phyloP scores from a whole-genome alignment of 2,113 vertebrate species.

The Heptranchias perlo region DNA sequence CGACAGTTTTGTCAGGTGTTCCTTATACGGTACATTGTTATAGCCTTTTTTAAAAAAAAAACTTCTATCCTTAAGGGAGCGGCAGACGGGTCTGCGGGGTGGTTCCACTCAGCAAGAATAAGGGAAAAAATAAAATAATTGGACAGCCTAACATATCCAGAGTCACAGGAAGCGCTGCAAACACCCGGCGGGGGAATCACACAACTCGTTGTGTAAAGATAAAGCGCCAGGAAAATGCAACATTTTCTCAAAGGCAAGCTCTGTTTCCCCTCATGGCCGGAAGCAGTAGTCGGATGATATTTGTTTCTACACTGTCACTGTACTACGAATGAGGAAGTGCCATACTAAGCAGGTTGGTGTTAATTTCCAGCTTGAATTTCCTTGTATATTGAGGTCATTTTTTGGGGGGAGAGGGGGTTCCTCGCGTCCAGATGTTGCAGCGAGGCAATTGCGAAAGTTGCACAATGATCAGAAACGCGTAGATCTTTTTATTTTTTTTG shows the following conservation, averaged over 20 bases:
- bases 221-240: not conserved
- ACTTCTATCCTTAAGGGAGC: no score
- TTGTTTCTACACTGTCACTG: not conserved
- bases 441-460: no score
- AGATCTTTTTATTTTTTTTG: no score
- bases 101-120: not conserved
- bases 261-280: not conserved
- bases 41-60: not conserved
- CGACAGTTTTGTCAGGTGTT: no score
- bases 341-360: not conserved
- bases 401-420: not conserved
- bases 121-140: not conserved
- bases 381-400: not conserved
- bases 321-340: not conserved
- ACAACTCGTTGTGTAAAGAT: not conserved
- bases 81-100: not conserved
- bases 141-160: not conserved
- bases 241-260: not conserved
- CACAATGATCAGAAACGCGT: no score
- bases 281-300: not conserved
- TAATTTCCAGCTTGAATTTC: not conserved
- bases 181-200: not conserved
- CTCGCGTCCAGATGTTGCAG: not conserved
- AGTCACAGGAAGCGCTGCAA: not conserved
- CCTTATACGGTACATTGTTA: not conserved